These are phyloP conservation scores for Penaeus indicus DNA, from an alignment of 1,140 invertebrate genomes.

Conservation along the genomic window DNA sequence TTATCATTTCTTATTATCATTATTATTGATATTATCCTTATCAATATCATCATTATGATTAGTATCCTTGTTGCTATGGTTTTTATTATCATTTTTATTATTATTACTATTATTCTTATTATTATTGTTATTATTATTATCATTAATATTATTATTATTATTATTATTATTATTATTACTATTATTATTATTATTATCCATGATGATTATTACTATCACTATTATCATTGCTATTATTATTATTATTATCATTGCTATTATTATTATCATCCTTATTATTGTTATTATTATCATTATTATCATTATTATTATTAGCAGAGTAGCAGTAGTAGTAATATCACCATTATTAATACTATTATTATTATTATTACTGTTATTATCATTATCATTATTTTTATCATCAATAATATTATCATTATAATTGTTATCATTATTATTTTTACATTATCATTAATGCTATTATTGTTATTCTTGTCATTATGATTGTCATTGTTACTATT, in stretches of 20 bases:
- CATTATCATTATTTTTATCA: too few species aligned
- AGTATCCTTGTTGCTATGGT: too few species aligned
- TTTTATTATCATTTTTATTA: not conserved
- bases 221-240: not conserved
- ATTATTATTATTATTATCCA: not conserved
- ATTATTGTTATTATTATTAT: not conserved
- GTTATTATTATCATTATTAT: slow-evolving; percentile 4
- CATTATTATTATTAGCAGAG: not conserved
- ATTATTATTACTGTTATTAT: too few species aligned
- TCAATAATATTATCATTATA: too few species aligned
- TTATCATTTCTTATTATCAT: not conserved
- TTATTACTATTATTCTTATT: not conserved
- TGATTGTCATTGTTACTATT: not conserved
- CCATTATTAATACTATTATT: too few species aligned
- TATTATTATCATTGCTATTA: not conserved
- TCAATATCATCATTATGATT: not conserved
- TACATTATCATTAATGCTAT: not conserved
- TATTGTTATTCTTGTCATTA: not conserved
- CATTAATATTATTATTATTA: not conserved
- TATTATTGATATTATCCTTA: not conserved
- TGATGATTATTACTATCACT: not conserved
- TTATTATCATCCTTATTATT: not conserved
- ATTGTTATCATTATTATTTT: too few species aligned
- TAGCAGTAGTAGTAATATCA: too few species aligned
- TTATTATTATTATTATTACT: too few species aligned